Evolutionary conservation across 2,797 vertebrate species (phyloP), one percentile per base, ranked within the genome.

Genomic region (Mormyrus hasselquistii): DNA sequence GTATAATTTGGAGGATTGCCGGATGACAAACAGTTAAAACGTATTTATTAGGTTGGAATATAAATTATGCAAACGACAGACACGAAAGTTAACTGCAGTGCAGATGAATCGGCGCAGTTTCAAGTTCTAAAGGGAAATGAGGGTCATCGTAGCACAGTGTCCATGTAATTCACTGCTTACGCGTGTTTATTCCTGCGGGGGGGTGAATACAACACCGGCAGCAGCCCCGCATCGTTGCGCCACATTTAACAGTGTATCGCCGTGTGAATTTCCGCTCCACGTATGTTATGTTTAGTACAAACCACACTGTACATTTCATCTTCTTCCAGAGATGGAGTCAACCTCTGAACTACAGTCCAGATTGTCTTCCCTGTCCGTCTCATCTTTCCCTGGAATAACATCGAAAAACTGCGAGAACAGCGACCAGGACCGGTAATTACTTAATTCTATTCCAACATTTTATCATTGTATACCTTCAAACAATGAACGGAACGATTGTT

Each of bases 341-440:
- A 91, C 95, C 89, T 95, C 95, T 14, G 95, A 96, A 92, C 96
- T 97, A 12, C 94, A 96, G 92, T 97, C 96, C 5, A 94, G 96
- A 91, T 92, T 97, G 92, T 95, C 96, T 22, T 96, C 96, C 0
- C 92, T 97, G 53, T 96, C 96, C 19, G 94, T 96, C 90, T 95
- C 96, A 0, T 96, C 96, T 62, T 96, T 96, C 53, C 96, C 96
- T 16, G 96, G 96, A 86, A 93, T 96, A 65, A 93, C 95, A 52
- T 95, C 95, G 79, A 93, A 95, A n/a, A 94, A 93, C 92, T 93
- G 94, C 89, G 94, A 95, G 91, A 90, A 79, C 88, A 92, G 88
- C 44, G 93, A 94, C 0, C 91, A 92, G 86, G 95, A 96, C 93
- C 95, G 96, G 96, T 96, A 94, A 53, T 14, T 38, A 44, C 41